These are phyloP conservation scores for Temnothorax nylanderi DNA, from an alignment of 1,140 invertebrate species.

Conservation along the genomic window DNA sequence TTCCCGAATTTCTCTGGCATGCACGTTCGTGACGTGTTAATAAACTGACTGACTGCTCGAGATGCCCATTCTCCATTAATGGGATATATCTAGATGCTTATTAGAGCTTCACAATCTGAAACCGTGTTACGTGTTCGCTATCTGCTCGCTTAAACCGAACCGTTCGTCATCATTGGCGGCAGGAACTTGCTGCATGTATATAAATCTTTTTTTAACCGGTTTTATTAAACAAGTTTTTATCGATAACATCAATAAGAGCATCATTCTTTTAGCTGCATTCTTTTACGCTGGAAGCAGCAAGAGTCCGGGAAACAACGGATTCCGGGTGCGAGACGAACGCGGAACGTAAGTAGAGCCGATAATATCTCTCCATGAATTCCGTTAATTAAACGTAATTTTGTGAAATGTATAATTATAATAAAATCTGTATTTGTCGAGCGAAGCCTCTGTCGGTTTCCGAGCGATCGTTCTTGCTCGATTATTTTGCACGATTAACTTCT, in stretches of 20 bases:
- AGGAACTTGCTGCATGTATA: not conserved
- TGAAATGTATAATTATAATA: not conserved
- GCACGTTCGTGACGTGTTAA: constrained; percentile 16
- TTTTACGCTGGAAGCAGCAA: constrained; percentile 93
- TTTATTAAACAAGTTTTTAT: not conserved
- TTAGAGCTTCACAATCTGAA: constrained; percentile 59
- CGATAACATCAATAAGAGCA: not conserved
- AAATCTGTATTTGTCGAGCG: not conserved
- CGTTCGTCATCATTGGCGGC: constrained; percentile 24
- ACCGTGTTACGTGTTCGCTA: constrained; percentile 34
- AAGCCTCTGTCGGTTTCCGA: not conserved
- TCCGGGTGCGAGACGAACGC: constrained; percentile 92
- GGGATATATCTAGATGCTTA: constrained; percentile 55
- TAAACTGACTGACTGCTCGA: constrained; percentile 1
- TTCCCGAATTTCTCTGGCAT: constrained; percentile 60
- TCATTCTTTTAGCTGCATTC: constrained; percentile 90
- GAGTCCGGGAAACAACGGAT: constrained; percentile 89
- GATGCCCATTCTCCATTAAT: constrained; percentile 30
- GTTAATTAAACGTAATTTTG: not conserved
- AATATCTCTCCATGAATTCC: not conserved
- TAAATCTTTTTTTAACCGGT: not conserved
- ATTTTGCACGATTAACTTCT: not conserved
- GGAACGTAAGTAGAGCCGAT: constrained; percentile 86
- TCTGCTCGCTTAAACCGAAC: not conserved
- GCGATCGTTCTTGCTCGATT: not conserved